Evolutionary conservation across 30 jellyfish, hydroid and myxozoan genomes (phyloP), one percentile per base, ranked within the genome.

Genomic region (Rhopilema esculentum): DNA sequence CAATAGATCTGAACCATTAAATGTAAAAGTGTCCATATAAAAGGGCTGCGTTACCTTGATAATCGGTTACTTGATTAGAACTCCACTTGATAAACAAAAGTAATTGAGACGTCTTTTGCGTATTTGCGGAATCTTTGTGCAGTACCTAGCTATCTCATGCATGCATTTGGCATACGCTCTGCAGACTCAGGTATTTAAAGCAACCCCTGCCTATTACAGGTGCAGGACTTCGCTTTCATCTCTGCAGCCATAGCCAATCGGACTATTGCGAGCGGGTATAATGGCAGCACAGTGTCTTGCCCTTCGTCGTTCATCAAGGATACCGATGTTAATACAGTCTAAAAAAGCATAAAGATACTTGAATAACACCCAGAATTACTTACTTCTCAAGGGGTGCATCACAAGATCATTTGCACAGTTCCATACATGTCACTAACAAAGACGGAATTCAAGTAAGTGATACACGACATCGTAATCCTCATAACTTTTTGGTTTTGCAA

Each of bases 171-270:
- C n/a, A n/a, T n/a, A n/a, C n/a, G n/a, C n/a, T n/a, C n/a, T n/a
- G n/a, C n/a, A n/a, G n/a, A n/a, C n/a, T n/a, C n/a, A n/a, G n/a
- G n/a, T n/a, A n/a, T n/a, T n/a, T n/a, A n/a, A n/a, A n/a, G n/a
- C n/a, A 40, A 12, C 57, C 12, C 57, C 12, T 12, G 12, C 12
- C 12, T 12, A 2, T 30, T 1, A 1, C 19, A 76, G 86, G 86
- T 29, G 30, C 1, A 19, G 75, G 75, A 23, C 50, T 76, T n/a
- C 86, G 75, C 16, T 76, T 73, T 64, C 33, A 48, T 74, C 21
- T 51, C n/a, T 76, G 86, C 86, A 49, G 86, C 30, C 86, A 76
- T 25, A 76, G 75, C n/a, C 49, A 76, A 16, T 76, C 86, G 86
- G 21, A 51, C 49, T 76, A 76, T 51, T 76, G 86, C 61, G 75